Conservation (phyloP, 2,797 vertebrate genomes). For the Gorsachius magnificus region DNA sequence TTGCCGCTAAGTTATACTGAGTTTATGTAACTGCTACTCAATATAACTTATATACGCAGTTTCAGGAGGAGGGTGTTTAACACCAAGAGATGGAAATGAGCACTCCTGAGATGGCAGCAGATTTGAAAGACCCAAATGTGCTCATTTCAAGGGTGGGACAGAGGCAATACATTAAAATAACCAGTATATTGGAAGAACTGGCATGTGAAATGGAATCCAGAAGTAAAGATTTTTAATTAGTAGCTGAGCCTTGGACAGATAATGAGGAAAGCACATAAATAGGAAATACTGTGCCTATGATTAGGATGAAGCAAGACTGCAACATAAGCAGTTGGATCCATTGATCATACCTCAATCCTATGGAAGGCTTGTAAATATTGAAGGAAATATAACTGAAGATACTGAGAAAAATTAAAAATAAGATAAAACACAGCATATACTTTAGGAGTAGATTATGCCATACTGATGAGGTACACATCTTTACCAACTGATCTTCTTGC, state of each 20-base stretch:
- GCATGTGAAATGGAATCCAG: not conserved
- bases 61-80: not conserved
- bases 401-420: not conserved
- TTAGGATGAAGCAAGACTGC: not conserved
- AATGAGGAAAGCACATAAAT: not conserved
- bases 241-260: not conserved
- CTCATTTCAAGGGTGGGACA: not conserved
- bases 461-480: not conserved
- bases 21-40: too few species aligned
- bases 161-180: not conserved
- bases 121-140: not conserved
- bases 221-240: not conserved
- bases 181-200: not conserved
- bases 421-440: not conserved
- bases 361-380: not conserved
- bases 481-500: not conserved
- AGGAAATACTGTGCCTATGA: not conserved
- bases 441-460: not conserved
- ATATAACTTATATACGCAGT: too few species aligned
- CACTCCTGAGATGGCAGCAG: not conserved
- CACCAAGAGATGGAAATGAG: not conserved
- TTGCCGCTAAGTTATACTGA: not conserved
- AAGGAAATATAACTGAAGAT: not conserved
- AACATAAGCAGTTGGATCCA: not conserved
- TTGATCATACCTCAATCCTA: not conserved